A percentile compares a stretch with the other conserved stretches of the same genome.
Conservation (phyloP, 92 coral and sea anemone genomes). For the Palythoa grandiflora region DNA sequence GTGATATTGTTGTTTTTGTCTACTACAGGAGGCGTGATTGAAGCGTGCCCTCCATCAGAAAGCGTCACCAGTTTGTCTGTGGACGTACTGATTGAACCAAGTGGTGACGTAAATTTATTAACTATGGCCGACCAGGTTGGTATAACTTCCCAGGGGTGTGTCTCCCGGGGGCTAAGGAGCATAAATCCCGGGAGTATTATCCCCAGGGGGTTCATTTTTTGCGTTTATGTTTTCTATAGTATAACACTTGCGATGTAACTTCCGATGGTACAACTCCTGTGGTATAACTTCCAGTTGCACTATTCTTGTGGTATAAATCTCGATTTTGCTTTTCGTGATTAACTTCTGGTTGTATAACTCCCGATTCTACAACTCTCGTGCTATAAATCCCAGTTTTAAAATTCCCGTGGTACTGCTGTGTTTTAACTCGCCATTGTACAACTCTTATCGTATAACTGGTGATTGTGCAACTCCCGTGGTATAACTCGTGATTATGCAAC, state of each 20-base stretch:
- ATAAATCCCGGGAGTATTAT: neutral
- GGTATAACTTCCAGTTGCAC: no score
- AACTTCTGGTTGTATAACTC: no score
- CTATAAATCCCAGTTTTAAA: no score
- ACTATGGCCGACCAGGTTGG: constrained; percentile 93
- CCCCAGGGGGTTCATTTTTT: neutral
- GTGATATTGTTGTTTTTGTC: neutral
- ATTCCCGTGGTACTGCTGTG: no score
- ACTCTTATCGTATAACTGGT: no score
- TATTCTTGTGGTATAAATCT: no score
- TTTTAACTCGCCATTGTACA: no score
- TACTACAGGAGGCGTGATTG: constrained; percentile 88
- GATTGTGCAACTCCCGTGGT: no score
- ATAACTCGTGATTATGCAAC: no score
- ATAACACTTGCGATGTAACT: neutral
- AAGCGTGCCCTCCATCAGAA: constrained; percentile 98
- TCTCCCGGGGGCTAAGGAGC: neutral
- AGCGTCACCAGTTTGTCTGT: constrained; percentile 93
- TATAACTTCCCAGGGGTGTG: neutral
- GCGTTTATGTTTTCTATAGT: neutral
- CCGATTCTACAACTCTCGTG: no score
- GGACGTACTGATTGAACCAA: constrained; percentile 92
- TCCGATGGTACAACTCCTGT: no score
- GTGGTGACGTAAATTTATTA: constrained; percentile 77
- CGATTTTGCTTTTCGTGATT: no score